Percentiles rank a stretch among this genome's conserved stretches.
Evolutionary conservation across 2,113 vertebrate species (phyloP).

Genomic region (Carlito syrichta): DNA sequence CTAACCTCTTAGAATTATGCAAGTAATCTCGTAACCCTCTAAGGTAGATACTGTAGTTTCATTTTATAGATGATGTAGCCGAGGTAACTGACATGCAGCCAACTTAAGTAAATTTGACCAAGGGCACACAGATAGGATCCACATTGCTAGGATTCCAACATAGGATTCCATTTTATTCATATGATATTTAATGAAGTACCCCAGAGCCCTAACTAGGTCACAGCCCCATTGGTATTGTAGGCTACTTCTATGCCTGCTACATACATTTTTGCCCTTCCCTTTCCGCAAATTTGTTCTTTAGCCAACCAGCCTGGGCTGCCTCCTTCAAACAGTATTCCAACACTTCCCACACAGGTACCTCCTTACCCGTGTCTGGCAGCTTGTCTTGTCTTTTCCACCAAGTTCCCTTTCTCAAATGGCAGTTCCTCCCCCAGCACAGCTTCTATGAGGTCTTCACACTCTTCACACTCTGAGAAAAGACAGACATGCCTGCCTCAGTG

Average conservation of each 20-base stretch:
- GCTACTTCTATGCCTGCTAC: not conserved
- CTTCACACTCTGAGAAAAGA: no score
- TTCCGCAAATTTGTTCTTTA: not conserved
- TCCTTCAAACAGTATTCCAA: not conserved
- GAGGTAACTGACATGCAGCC: not conserved
- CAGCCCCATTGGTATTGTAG: not conserved
- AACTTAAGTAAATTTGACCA: not conserved
- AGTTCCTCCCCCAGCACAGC: conserved; percentile 70
- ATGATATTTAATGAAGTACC: not conserved
- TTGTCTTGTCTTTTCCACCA: conserved; percentile 73
- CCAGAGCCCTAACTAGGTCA: not conserved
- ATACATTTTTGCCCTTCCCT: not conserved
- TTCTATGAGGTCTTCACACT: conserved; percentile 78
- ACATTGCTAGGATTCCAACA: not conserved
- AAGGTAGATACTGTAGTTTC: not conserved
- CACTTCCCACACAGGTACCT: fast-evolving
- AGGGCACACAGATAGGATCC: not conserved
- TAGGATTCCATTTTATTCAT: not conserved
- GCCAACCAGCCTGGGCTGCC: fast-evolving
- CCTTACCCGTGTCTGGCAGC: conserved; percentile 84
- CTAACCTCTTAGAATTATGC: not conserved
- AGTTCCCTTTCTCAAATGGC: conserved; percentile 6
- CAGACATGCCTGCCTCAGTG: fast-evolving
- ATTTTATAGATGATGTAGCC: not conserved
- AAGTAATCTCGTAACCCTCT: not conserved